Base-by-base conservation (phyloP, 2,888 invertebrate genomes). In the Kuschelorhynchus macadamiae region DNA sequence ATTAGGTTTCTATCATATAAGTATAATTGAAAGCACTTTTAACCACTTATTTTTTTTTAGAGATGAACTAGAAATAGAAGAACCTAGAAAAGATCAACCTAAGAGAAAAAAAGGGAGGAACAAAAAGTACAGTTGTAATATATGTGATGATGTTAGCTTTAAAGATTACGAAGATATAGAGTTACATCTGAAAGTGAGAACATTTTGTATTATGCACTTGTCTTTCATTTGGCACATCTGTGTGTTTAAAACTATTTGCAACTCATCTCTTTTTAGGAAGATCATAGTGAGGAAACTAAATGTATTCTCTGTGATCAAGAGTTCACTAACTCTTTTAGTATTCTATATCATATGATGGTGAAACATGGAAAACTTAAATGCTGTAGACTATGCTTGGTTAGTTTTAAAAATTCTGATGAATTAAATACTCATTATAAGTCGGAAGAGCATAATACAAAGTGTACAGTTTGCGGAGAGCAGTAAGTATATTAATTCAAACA, bases 391-490 rank as follows among this genome's bases (percentile, higher is more conserved):
- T 67, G 67, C 18, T 44, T 70, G 14, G 56, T 67, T 36, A 63
- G 67, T 56, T 70, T 70, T 41, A 67, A 59, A 14, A 70, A 18
- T 59, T 47, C 46, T 9, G 53, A 53, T 0, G 59, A 70, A 41
- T 39, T 67, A 11, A 57, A 52, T 33, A 32, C 11, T 4, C 70
- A 70, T 63, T 70, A 70, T 41, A 70, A 70, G 39, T 67, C 67
- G 17, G 59, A 62, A 14, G 67, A 70, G 30, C 70, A 70, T 53
- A 67, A 70, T 32, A 67, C 59, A 8, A 67, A 70, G 18, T 70
- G 70, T 41, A 53, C 44, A 41, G 56, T 70, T 18, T 70, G 70
- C 50, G 49, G 52, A 14, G 64, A 63, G 53, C 59, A 67, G 70
- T 70, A 63, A 42, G 67, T 70, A 25, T 25, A 25, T 25, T 25